Conservation (phyloP, 2,113 vertebrate species). For the Ranitomeya imitator region DNA sequence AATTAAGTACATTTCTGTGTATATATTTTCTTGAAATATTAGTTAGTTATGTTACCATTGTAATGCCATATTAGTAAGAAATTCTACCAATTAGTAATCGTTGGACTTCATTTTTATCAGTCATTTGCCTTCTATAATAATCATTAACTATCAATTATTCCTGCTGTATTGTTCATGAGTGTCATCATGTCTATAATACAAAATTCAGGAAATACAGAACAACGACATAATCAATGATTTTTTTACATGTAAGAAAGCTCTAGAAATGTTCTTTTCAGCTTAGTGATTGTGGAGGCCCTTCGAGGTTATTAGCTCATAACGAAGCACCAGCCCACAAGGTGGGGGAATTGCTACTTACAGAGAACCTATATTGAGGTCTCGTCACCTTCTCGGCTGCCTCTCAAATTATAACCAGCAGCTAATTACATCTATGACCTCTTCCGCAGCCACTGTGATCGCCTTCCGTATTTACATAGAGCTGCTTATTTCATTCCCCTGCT, state of each 20-base stretch:
- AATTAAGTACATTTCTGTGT: too few species aligned
- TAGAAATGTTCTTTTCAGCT: not conserved
- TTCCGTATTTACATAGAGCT: slow-evolving; percentile 37
- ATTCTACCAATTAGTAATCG: too few species aligned
- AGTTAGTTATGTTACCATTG: too few species aligned
- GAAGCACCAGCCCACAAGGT: slow-evolving; percentile 37
- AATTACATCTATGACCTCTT: slow-evolving; percentile 70
- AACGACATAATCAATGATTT: not conserved
- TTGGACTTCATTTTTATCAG: not conserved
- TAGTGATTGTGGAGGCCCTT: not conserved
- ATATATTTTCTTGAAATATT: too few species aligned
- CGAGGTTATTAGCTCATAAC: not conserved
- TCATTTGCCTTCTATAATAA: not conserved
- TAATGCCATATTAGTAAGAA: too few species aligned
- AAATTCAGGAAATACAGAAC: not conserved
- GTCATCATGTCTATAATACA: not conserved
- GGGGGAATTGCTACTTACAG: slow-evolving; percentile 66
- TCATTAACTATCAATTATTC: not conserved
- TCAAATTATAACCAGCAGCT: slow-evolving; percentile 68
- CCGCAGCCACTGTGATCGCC: slow-evolving; percentile 9
- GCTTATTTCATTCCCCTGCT: slow-evolving; percentile 11
- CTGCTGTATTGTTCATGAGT: not conserved
- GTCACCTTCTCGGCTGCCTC: slow-evolving; percentile 66
- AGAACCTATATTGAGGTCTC: slow-evolving; percentile 69
- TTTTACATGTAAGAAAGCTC: not conserved